Conservation (phyloP, 2,797 vertebrate genomes). For the Sebastes kiyomatsui region DNA sequence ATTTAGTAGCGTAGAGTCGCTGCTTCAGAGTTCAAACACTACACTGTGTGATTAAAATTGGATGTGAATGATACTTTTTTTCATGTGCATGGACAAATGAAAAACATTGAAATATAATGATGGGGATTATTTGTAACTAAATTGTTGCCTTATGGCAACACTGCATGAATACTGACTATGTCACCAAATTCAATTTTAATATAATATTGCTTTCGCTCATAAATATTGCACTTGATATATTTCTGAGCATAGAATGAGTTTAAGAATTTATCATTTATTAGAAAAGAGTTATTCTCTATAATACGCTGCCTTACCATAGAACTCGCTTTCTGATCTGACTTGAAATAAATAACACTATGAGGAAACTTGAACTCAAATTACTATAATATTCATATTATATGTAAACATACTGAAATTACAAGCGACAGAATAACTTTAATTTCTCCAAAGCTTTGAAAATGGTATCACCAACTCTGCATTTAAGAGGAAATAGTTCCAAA, state of each 20-base stretch:
- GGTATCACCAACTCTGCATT: neutral
- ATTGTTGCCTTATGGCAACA: slow-evolving; percentile 8
- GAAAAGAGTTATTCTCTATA: neutral
- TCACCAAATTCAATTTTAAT: slow-evolving; percentile 18
- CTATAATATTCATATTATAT: neutral
- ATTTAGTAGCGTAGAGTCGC: neutral
- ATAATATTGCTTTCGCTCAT: slow-evolving; percentile 30
- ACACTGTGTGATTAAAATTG: neutral
- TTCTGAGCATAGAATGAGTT: slow-evolving; percentile 1
- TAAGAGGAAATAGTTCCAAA: slow-evolving; percentile 4
- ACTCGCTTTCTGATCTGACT: neutral
- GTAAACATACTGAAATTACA: neutral
- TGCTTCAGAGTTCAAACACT: slow-evolving; percentile 1
- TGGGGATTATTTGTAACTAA: neutral
- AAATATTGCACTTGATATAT: slow-evolving; percentile 35
- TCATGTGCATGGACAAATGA: neutral
- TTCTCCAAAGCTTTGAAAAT: slow-evolving; percentile 13
- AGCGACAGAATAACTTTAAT: neutral
- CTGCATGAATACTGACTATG: slow-evolving; percentile 17
- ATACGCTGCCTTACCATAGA: neutral
- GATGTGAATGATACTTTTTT: neutral
- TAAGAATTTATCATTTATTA: slow-evolving; percentile 6
- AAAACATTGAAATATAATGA: slow-evolving; percentile 20
- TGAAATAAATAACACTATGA: neutral
- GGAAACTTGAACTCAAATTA: neutral